A percentile compares a stretch with the other conserved stretches of the same genome.
Conservation (phyloP, 2,888 invertebrate species). For the Drosophila mulleri region DNA sequence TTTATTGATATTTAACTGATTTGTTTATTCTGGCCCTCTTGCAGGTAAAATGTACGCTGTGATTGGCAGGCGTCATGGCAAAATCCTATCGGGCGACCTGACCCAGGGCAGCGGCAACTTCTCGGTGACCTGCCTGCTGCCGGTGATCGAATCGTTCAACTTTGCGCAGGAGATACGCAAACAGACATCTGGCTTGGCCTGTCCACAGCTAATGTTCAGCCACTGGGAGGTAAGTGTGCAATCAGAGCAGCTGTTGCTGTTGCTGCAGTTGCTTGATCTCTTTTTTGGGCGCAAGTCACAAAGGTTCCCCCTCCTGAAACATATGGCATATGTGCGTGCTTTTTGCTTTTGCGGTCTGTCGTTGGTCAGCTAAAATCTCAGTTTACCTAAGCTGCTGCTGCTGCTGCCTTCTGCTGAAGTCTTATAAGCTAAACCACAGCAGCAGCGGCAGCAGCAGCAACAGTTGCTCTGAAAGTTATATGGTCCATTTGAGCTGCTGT, state of each 20-base stretch:
- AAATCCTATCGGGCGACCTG: conserved; percentile 95
- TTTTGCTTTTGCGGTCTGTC: conserved; percentile 54
- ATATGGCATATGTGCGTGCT: conserved; percentile 56
- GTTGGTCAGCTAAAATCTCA: conserved; percentile 78
- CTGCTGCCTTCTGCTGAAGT: conserved; percentile 69
- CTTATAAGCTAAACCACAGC: conserved; percentile 77
- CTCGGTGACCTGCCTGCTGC: conserved; percentile 94
- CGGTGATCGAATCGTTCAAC: conserved; percentile 98
- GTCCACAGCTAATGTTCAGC: conserved; percentile 97
- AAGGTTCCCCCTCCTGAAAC: conserved; percentile 21
- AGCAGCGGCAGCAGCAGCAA: conserved; percentile 55
- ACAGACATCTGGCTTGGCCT: conserved; percentile 97
- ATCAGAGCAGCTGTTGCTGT: conserved; percentile 40
- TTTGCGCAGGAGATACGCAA: conserved; percentile 97
- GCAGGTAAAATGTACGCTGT: conserved; percentile 96
- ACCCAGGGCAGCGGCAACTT: conserved; percentile 96
- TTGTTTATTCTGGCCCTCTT: conserved; percentile 55
- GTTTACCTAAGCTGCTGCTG: conserved; percentile 59
- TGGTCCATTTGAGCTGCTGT: conserved; percentile 77
- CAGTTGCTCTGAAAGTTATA: conserved; percentile 76
- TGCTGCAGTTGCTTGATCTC: conserved; percentile 29
- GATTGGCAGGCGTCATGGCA: conserved; percentile 93
- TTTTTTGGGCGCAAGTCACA: conserved; percentile 59
- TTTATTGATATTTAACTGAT: not conserved
- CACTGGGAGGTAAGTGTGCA: conserved; percentile 96